Conservation (phyloP, 2,113 vertebrate genomes). For the Paraplagusia blochii region DNA sequence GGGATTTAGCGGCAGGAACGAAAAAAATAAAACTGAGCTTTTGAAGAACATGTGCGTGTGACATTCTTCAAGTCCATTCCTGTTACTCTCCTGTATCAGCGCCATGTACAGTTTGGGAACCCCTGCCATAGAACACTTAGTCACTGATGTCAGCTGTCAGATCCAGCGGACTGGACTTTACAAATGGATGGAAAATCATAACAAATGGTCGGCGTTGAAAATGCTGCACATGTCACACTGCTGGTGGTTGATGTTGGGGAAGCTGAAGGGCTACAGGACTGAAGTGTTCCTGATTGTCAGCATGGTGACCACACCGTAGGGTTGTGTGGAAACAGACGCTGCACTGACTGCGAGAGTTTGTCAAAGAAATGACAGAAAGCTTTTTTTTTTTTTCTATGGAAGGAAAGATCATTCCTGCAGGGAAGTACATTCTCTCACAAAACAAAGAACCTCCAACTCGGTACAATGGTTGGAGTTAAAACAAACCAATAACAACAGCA, state of each 20-base stretch:
- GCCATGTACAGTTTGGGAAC: no score
- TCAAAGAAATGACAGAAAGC: not conserved
- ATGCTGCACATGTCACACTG: slow-evolving; percentile 27
- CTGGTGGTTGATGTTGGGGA: slow-evolving; percentile 21
- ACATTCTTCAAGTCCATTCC: no score
- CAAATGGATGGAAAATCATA: slow-evolving; percentile 56
- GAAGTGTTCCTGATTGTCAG: slow-evolving; percentile 10
- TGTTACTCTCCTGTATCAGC: no score
- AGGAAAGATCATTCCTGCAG: no score
- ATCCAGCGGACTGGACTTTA: slow-evolving; percentile 58
- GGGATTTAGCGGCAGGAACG: no score
- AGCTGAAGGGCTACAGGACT: slow-evolving; percentile 7
- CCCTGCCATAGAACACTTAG: slow-evolving; percentile 62
- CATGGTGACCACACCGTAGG: slow-evolving; percentile 11
- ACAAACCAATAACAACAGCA: no score
- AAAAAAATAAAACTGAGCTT: no score
- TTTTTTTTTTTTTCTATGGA: no score
- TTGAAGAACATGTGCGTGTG: no score
- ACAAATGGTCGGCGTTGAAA: slow-evolving; percentile 35
- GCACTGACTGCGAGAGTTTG: not conserved
- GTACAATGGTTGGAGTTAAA: no score
- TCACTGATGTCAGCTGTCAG: slow-evolving; percentile 69
- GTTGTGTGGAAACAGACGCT: not conserved
- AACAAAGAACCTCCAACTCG: no score
- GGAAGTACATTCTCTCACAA: no score